Base-by-base conservation (phyloP, 1,140 invertebrate genomes). In the Hycleus cichorii region DNA sequence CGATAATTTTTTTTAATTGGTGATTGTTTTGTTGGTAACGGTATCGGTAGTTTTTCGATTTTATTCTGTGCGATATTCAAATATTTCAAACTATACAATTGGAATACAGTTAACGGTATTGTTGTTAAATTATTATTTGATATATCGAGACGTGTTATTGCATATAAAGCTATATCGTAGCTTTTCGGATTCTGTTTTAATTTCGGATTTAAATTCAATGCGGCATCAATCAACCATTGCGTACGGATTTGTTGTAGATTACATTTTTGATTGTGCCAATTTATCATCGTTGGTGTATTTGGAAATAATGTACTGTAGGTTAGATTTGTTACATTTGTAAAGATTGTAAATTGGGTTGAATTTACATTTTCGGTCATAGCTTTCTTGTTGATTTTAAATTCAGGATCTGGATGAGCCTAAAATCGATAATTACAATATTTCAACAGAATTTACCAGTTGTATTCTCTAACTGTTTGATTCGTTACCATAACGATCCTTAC, bases 61-160 rank as follows among this genome's bases (percentile, higher is more conserved):
- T 90, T 90, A 72, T 97, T 97, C 70, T 93, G 87, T 0, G 91
- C 88, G 10, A 89, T 77, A 76, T 94, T 95, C 7, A 98, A 74
- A 65, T 89, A 88, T 64, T 84, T 87, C 48, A 78, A 73, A 66
- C 90, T 93, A 40, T 83, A 81, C 54, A 98, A 77, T 64, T 90
- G 83, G 71, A 97, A 95, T 24, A 98, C 77, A 53, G 86, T 82
- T 9, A 84, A 71, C 0, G 96, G 96, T 56, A 98, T 73, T 10
- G 82, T 77, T 0, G 83, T 84, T 4, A 99, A 80, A 45, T 85
- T 83, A 75, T 98, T 98, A 64, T 89, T 87, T 2, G 95, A 97
- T 9, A 99, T 81, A 74, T 99, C 96, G 5, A 99, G 77, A 42
- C 94, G 81, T 0, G 96, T 99, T 18, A 99, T 89, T 0, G 94